Conservation (phyloP, 2,113 vertebrate species). For the Corythoichthys haematopterus region DNA sequence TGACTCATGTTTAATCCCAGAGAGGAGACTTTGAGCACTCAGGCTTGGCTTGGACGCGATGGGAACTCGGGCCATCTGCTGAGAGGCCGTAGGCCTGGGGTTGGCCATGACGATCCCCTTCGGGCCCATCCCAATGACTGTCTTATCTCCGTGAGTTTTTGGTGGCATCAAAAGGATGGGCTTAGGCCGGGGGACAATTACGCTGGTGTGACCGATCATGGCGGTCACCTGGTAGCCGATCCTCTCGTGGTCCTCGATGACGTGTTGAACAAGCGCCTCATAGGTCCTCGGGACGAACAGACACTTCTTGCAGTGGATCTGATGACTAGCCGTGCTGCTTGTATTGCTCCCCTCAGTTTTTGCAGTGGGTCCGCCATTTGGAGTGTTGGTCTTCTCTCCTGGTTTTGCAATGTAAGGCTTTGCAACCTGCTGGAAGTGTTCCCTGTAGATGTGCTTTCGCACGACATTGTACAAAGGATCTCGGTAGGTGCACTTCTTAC, state of each 20-base stretch:
- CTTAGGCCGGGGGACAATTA: slow-evolving; percentile 91
- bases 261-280: slow-evolving; percentile 94
- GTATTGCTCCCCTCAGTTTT: slow-evolving; percentile 65
- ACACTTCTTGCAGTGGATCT: slow-evolving; percentile 96
- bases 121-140: slow-evolving; percentile 83
- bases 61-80: slow-evolving; percentile 84
- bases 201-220: slow-evolving; percentile 98
- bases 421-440: slow-evolving; percentile 98
- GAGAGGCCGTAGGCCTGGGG: slow-evolving; percentile 79
- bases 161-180: slow-evolving; percentile 86
- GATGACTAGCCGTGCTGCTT: slow-evolving; percentile 47
- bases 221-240: slow-evolving; percentile 98
- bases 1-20: slow-evolving; percentile 81
- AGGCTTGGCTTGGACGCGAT: slow-evolving; percentile 85
- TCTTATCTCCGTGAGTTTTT: slow-evolving; percentile 85
- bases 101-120: slow-evolving; percentile 80
- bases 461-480: slow-evolving; percentile 98
- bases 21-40: slow-evolving; percentile 81
- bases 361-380: slow-evolving; percentile 57
- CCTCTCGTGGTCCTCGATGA: slow-evolving; percentile 95
- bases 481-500: slow-evolving; percentile 99
- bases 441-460: slow-evolving; percentile 98
- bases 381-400: slow-evolving; percentile 77
- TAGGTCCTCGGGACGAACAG: slow-evolving; percentile 96
- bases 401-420: slow-evolving; percentile 91